phyloP scores from a whole-genome alignment of 1,140 invertebrate species.

The honey bee (Apis mellifera) region Amel_HAv3.1 CM009936.2:12409001-12409500 shows the following conservation, averaged over 20 bases:
- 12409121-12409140: too few relatives aligned
- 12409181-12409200: not conserved
- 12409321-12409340: constrained; percentile 35
- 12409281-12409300: constrained; percentile 31
- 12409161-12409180: too few relatives aligned
- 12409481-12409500: too few relatives aligned
- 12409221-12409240: constrained; percentile 28
- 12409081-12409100: too few relatives aligned
- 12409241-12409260: constrained; percentile 38
- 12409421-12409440: not conserved
- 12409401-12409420: not conserved
- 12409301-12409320: not conserved
- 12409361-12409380: constrained; percentile 1
- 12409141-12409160: too few relatives aligned
- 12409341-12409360: not conserved
- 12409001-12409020: too few relatives aligned
- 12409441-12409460: not conserved
- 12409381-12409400: not conserved
- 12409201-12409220: not conserved
- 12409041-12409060: too few relatives aligned
- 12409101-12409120: too few relatives aligned
- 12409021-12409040: too few relatives aligned
- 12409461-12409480: too few relatives aligned
- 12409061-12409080: too few relatives aligned
- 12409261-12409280: constrained; percentile 16